A percentile compares a stretch with the other conserved stretches of the same genome.
Evolutionary conservation across 1,140 invertebrate species (phyloP).

Genomic region (Platyura marginata): DNA sequence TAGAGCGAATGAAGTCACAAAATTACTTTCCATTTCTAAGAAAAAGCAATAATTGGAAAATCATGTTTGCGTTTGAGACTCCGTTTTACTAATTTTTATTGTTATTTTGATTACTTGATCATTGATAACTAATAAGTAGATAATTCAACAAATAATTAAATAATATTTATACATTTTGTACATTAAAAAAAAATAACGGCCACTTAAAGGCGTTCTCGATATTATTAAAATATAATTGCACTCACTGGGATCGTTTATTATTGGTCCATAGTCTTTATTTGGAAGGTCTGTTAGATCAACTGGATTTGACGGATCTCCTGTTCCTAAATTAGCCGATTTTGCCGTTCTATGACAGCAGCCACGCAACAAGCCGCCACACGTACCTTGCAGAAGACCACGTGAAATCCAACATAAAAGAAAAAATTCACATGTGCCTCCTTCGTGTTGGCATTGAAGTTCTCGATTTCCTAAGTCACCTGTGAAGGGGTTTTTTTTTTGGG

Average conservation of each 20-base stretch:
- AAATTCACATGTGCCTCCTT: constrained; percentile 76
- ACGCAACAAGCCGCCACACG: constrained; percentile 66
- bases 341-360: constrained; percentile 71
- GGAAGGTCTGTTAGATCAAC: constrained; percentile 25
- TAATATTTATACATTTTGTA: too few relatives aligned
- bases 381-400: constrained; percentile 68
- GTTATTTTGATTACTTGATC: too few relatives aligned
- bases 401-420: constrained; percentile 84
- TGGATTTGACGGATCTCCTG: constrained; percentile 19
- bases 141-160: too few relatives aligned
- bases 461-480: constrained; percentile 24
- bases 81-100: too few relatives aligned
- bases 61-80: too few relatives aligned
- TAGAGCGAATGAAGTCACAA: too few relatives aligned
- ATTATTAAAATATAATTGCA: constrained; percentile 10
- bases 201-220: too few relatives aligned
- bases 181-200: too few relatives aligned
- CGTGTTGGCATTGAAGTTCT: constrained; percentile 30
- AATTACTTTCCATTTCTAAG: too few relatives aligned
- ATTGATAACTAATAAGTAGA: too few relatives aligned
- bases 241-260: constrained; percentile 59
- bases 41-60: too few relatives aligned
- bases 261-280: constrained; percentile 39
- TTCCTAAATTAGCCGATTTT: constrained; percentile 44
- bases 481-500: too few relatives aligned